Evolutionary conservation across 2,113 vertebrate genomes (phyloP).

Genomic region (Cathartes aura): DNA sequence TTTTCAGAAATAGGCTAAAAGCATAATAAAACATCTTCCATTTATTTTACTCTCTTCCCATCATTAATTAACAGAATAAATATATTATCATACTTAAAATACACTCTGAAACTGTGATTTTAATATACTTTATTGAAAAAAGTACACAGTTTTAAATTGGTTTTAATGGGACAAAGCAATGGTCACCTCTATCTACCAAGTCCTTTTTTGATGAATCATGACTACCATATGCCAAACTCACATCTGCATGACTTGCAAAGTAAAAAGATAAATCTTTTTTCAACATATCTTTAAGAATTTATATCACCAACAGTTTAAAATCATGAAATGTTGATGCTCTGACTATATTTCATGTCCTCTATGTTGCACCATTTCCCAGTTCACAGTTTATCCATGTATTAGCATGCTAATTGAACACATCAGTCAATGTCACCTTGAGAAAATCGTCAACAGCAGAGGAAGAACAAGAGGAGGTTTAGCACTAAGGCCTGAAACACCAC

Average conservation of each 20-base stretch:
- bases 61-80: slow-evolving; percentile 2
- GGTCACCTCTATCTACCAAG: slow-evolving; percentile 82
- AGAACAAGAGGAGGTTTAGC: slow-evolving; percentile 71
- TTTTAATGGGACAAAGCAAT: slow-evolving; percentile 92
- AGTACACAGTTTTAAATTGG: slow-evolving; percentile 92
- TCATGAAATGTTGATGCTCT: slow-evolving; percentile 87
- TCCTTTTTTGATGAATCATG: slow-evolving; percentile 79
- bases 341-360: slow-evolving; percentile 81
- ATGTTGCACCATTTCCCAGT: slow-evolving; percentile 81
- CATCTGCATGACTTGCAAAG: slow-evolving; percentile 90
- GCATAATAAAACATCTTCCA: not conserved
- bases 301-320: slow-evolving; percentile 84
- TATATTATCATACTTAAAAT: slow-evolving; percentile 45
- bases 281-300: slow-evolving; percentile 80
- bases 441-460: slow-evolving; percentile 76
- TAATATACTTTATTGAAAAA: slow-evolving; percentile 98
- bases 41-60: slow-evolving; percentile 14
- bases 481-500: slow-evolving; percentile 80
- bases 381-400: slow-evolving; percentile 83
- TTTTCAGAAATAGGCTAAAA: slow-evolving; percentile 27
- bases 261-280: slow-evolving; percentile 84
- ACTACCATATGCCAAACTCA: slow-evolving; percentile 82
- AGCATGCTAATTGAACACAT: slow-evolving; percentile 82
- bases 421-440: slow-evolving; percentile 91
- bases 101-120: slow-evolving; percentile 77